A percentile compares a stretch with the other conserved stretches of the same genome.
phyloP scores from a whole-genome alignment of 2,113 vertebrate species.

The Spizaetus ornatus region DNA sequence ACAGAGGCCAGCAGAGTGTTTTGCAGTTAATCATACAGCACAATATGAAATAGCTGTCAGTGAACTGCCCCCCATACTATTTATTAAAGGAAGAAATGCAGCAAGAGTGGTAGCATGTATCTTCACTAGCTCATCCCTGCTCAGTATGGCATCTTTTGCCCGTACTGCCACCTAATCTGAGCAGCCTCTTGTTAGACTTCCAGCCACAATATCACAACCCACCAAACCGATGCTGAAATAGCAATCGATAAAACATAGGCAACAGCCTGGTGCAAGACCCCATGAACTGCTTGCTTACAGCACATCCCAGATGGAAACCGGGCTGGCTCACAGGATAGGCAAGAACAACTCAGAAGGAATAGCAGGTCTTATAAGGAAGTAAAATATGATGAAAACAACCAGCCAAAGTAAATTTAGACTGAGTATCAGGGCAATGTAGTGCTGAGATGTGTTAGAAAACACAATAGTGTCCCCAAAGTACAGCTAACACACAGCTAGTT shows the following conservation, averaged over 20 bases:
- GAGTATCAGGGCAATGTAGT: accelerated
- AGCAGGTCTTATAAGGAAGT: background rate
- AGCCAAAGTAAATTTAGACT: background rate
- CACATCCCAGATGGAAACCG: background rate
- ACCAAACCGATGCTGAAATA: background rate
- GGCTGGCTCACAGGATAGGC: background rate
- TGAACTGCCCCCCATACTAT: background rate
- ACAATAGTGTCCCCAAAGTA: background rate
- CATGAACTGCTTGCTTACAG: background rate
- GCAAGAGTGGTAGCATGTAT: background rate
- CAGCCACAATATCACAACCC: background rate
- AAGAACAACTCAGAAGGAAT: background rate
- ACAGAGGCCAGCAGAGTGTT: slow-evolving; percentile 1
- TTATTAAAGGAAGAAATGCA: background rate
- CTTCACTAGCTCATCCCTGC: background rate
- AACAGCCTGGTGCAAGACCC: accelerated
- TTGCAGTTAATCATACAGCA: background rate
- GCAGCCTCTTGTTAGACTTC: background rate
- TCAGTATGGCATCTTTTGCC: background rate
- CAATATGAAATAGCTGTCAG: background rate
- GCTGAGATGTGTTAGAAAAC: background rate
- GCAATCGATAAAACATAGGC: accelerated
- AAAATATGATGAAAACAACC: background rate
- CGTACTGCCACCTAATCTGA: background rate
- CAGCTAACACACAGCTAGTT: background rate